Evolutionary conservation across 2,888 invertebrate species (phyloP).

Genomic region (Cephus pulcher): DNA sequence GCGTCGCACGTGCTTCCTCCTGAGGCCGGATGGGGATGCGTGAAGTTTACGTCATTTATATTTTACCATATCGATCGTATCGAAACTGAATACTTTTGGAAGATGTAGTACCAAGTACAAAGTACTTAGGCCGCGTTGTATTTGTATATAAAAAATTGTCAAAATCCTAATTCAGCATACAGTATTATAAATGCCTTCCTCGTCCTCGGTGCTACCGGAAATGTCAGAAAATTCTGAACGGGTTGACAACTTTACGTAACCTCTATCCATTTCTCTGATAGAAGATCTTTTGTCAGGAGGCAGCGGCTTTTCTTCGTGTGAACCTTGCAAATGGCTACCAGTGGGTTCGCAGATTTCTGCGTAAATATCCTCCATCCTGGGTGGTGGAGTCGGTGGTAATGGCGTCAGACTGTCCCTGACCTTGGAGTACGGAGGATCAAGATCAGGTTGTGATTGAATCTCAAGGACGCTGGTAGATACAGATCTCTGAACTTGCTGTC

Average conservation of each 20-base stretch:
- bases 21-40: neutral
- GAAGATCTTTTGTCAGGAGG: constrained; percentile 32
- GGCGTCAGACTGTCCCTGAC: constrained; percentile 61
- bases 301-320: constrained; percentile 43
- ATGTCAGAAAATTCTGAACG: constrained; percentile 59
- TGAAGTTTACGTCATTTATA: neutral
- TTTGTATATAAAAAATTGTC: neutral
- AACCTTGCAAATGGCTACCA: constrained; percentile 19
- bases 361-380: constrained; percentile 60
- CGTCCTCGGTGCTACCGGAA: constrained; percentile 57
- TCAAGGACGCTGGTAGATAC: constrained; percentile 62
- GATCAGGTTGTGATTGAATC: constrained; percentile 48
- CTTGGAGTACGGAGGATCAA: constrained; percentile 63
- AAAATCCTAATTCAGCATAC: constrained; percentile 53
- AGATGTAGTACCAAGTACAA: neutral
- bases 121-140: neutral
- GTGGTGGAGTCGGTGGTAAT: constrained; percentile 53
- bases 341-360: constrained; percentile 62
- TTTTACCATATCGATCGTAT: neutral
- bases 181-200: constrained; percentile 65
- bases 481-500: constrained; percentile 58
- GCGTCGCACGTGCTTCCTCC: neutral
- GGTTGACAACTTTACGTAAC: constrained; percentile 58
- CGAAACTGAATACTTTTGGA: neutral
- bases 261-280: constrained; percentile 54